Percentiles rank a stretch among this genome's conserved stretches.
phyloP scores from a whole-genome alignment of 2,888 invertebrate genomes.

The Eupithecia exiguata region DNA sequence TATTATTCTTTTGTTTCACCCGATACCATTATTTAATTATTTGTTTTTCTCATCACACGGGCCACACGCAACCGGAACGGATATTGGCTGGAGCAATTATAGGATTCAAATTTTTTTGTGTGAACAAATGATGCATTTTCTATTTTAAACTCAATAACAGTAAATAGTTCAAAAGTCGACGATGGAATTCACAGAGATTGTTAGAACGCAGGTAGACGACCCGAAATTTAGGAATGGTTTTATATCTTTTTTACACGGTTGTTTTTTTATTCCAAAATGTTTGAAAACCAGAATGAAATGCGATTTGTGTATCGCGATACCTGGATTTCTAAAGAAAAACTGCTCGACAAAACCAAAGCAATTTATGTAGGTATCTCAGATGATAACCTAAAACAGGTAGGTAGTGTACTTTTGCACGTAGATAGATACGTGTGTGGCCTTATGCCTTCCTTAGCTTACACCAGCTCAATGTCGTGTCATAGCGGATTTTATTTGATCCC shows the following conservation, averaged over 20 bases:
- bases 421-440: conserved; percentile 27
- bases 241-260: conserved; percentile 7
- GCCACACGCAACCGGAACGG: too few species aligned
- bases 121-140: neutral
- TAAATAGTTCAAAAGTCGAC: conserved; percentile 18
- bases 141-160: neutral
- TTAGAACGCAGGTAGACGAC: conserved; percentile 36
- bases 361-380: neutral
- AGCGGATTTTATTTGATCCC: conserved; percentile 11
- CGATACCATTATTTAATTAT: too few species aligned
- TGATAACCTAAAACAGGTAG: neutral
- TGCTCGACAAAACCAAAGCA: neutral
- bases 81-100: too few species aligned
- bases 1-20: too few species aligned
- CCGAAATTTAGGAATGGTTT: conserved; percentile 23
- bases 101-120: too few species aligned
- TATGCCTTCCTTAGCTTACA: conserved; percentile 19
- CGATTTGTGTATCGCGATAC: neutral
- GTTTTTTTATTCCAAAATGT: neutral
- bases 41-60: too few species aligned
- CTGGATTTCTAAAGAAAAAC: neutral
- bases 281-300: neutral
- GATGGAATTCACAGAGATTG: conserved; percentile 23
- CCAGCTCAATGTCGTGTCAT: conserved; percentile 18
- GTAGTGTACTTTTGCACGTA: neutral